Percentiles rank a stretch among this genome's conserved stretches.
Conservation (phyloP, 1,140 invertebrate genomes). For the Drosophila rufa region DNA sequence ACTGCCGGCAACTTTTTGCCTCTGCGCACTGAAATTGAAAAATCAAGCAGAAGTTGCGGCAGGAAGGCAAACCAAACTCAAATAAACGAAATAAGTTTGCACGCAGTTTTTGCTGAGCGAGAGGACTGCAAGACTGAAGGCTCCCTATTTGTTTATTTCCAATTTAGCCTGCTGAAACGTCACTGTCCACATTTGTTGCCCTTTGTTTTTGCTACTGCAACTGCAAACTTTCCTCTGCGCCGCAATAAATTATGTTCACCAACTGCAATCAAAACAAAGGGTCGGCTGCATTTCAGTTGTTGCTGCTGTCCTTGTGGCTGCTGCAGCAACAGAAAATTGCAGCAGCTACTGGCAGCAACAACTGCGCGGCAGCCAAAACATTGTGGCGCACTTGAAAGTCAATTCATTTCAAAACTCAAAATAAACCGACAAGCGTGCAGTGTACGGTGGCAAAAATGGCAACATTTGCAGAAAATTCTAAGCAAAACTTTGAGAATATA, state of each 20-base stretch:
- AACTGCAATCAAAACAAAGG: conserved; percentile 79
- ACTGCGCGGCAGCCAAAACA: conserved; percentile 38
- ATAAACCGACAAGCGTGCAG: conserved; percentile 33
- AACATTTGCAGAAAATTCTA: neutral
- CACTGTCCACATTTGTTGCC: conserved; percentile 44
- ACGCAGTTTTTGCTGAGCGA: conserved; percentile 54
- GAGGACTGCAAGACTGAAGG: conserved; percentile 2
- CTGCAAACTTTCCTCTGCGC: conserved; percentile 47
- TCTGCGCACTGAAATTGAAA: conserved; percentile 43
- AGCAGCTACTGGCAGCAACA: conserved; percentile 5
- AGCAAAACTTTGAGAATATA: neutral
- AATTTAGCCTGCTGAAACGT: conserved; percentile 55
- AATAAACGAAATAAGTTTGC: conserved; percentile 57
- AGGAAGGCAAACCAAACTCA: conserved; percentile 41
- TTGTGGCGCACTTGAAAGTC: conserved; percentile 75
- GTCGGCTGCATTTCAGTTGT: conserved; percentile 44
- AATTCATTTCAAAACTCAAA: conserved; percentile 64
- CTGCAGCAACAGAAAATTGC: conserved; percentile 24
- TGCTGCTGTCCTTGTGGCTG: conserved; percentile 5
- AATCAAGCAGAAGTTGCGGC: conserved; percentile 41
- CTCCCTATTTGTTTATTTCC: conserved; percentile 59
- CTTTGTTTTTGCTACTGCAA: conserved; percentile 28
- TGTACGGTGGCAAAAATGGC: neutral
- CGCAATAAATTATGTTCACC: conserved; percentile 75
- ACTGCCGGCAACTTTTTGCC: conserved; percentile 30